A percentile compares a stretch with the other conserved stretches of the same genome.
These are phyloP conservation scores for Machaerirhynchus nigripectus DNA, from an alignment of 2,113 vertebrate genomes.

Conservation along the genomic window DNA sequence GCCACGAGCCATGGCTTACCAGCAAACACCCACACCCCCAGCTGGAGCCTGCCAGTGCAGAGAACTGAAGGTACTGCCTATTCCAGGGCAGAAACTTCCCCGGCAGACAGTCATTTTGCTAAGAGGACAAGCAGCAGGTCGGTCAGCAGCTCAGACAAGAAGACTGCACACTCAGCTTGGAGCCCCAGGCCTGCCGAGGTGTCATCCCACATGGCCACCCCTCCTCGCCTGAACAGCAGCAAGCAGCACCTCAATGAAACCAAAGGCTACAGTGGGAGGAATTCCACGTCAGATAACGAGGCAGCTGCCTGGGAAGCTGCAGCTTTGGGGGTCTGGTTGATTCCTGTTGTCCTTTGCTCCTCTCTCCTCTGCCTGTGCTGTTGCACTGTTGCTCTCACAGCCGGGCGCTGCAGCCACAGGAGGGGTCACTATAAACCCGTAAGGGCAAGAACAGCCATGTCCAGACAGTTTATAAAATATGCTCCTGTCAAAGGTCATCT, in stretches of 20 bases:
- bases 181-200: neutral
- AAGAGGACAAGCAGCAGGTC: neutral
- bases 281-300: constrained; percentile 61
- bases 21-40: neutral
- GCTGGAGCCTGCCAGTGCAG: neutral
- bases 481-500: constrained; percentile 68
- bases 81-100: neutral
- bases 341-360: constrained; percentile 72
- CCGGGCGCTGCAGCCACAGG: constrained; percentile 70
- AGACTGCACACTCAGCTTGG: neutral
- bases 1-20: neutral
- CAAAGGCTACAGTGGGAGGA: constrained; percentile 73
- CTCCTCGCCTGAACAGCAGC: constrained; percentile 67
- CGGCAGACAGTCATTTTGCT: neutral
- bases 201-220: neutral
- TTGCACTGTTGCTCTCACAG: constrained; percentile 72
- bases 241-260: constrained; percentile 80
- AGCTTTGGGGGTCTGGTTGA: constrained; percentile 70
- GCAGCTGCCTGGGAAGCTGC: constrained; percentile 58
- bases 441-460: constrained; percentile 49
- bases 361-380: constrained; percentile 78
- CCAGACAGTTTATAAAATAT: constrained; percentile 74
- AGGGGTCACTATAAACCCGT: constrained; percentile 76
- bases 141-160: neutral
- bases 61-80: neutral